Base-by-base conservation (phyloP, 2,797 vertebrate species). In the Euphonia xanthogaster region DNA sequence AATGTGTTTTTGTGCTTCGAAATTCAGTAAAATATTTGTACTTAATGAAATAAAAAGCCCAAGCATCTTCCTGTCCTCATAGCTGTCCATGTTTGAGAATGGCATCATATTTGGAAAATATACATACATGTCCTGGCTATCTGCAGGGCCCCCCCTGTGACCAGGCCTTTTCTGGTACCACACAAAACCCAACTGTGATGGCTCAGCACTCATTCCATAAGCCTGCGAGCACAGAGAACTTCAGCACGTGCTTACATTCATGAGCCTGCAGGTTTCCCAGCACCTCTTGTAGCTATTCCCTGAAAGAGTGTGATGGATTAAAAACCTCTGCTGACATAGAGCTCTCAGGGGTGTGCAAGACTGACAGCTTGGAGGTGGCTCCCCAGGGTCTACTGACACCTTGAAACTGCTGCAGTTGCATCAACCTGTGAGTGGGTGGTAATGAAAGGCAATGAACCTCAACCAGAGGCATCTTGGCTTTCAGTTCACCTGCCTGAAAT, bases 11-110 rank as follows among this genome's bases (percentile, higher is more conserved):
- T 91, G 45, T 0, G 6, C 19, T 94, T 93, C 89, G 78, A 77
- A 92, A 54, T 77, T 77, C 31, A 40, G 40, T 68, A 66, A 72
- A 91, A 77, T 31, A 77, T 77, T 92, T 72, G 24, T 60, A 55
- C 44, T 66, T 54, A 39, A 35, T 83, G 65, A 81, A 88, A 71
- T 33, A 31, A 4, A 7, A 76, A 87, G 21, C 28, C 42, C 20
- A 61, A 51, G 7, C 8, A 67, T 13, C 27, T 57, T 85, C 31
- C 15, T 73, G 11, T 78, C 40, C 17, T 90, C 54, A 23, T 9
- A 6, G 45, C 25, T 88, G 40, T 33, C 83, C 37, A 12, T 70
- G 28, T n/a, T 54, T 12, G 7, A 42, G 61, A 80, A 83, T 40
- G 39, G 13, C 10, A 33, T 51, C 70, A 15, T 54, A 55, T 68